These are phyloP conservation scores for Hassar affinis DNA, from an alignment of 2,113 vertebrate species.

Conservation along the genomic window DNA sequence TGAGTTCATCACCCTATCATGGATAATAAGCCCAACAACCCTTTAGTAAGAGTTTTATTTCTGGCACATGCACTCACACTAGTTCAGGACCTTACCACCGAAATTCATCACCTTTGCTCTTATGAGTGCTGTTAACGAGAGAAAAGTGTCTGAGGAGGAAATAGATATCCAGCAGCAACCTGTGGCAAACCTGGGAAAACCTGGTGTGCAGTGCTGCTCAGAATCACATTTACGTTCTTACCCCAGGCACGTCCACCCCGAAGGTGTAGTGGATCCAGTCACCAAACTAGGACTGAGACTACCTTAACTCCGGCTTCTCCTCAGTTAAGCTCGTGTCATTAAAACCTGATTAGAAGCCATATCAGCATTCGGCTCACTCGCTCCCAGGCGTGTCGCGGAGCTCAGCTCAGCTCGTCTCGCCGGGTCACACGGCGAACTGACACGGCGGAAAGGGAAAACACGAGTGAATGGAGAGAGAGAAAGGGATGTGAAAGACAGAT, in stretches of 20 bases:
- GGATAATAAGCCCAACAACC: background rate
- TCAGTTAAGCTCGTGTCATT: constrained; percentile 34
- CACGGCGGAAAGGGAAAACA: background rate
- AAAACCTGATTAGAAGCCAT: constrained; percentile 37
- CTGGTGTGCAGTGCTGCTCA: background rate
- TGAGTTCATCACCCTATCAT: background rate
- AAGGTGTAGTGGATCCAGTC: background rate
- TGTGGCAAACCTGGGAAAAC: background rate
- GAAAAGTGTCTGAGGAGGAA: background rate
- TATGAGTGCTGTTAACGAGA: background rate
- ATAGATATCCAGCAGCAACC: background rate
- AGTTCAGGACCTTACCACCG: background rate
- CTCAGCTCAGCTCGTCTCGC: background rate
- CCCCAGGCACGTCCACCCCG: background rate
- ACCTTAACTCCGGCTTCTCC: background rate
- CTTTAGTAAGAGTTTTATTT: background rate
- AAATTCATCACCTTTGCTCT: background rate
- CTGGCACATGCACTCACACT: background rate
- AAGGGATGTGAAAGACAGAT: constrained; percentile 14
- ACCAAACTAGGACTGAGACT: background rate
- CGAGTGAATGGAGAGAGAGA: background rate
- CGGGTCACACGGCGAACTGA: constrained; percentile 11
- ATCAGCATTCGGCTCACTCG: constrained; percentile 14
- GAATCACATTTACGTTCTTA: background rate
- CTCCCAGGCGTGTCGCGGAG: background rate